Conservation (phyloP, 2,113 vertebrate genomes). For the Centrocercus urophasianus region DNA sequence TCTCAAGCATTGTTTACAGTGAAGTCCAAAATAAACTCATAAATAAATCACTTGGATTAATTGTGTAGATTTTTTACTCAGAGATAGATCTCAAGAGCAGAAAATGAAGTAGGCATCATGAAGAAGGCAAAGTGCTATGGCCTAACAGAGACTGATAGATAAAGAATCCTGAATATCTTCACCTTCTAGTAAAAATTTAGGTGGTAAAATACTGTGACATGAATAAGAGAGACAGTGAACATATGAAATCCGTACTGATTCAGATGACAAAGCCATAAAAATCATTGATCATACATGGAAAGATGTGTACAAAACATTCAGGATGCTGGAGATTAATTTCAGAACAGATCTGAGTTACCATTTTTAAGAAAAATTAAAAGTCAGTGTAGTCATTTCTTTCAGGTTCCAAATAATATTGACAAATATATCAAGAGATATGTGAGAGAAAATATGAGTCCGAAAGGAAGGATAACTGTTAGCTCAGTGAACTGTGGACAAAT, state of each 20-base stretch:
- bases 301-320: not conserved
- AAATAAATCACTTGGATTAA: not conserved
- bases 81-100: not conserved
- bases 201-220: not conserved
- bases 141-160: not conserved
- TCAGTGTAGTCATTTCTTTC: not conserved
- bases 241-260: not conserved
- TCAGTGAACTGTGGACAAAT: not conserved
- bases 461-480: not conserved
- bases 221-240: not conserved
- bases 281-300: not conserved
- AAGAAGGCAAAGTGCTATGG: not conserved
- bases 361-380: not conserved
- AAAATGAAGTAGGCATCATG: not conserved
- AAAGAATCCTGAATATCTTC: not conserved
- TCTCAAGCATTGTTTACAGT: not conserved
- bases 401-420: not conserved
- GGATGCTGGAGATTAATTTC: not conserved
- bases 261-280: not conserved
- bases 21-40: not conserved
- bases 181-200: not conserved
- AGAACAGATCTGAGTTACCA: not conserved
- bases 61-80: not conserved
- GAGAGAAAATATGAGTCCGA: not conserved
- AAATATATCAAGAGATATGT: not conserved